phyloP scores from a whole-genome alignment of 1,140 invertebrate genomes.

The Heliothis subflexa region DNA sequence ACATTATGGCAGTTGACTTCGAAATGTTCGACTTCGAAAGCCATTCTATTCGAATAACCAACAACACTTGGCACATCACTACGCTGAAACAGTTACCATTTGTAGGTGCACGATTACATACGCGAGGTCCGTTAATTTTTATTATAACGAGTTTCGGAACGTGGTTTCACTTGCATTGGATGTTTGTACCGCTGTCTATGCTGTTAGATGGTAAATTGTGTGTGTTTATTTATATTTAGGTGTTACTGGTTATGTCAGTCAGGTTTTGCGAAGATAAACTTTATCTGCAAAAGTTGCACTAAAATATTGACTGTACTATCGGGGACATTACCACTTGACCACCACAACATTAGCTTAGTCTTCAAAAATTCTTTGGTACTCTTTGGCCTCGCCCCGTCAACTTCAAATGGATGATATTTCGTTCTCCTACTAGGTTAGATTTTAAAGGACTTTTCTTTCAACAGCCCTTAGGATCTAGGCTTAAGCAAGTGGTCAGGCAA shows the following conservation, averaged over 20 bases:
- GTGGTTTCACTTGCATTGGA: constrained; percentile 12
- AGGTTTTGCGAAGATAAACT: background rate
- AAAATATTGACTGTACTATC: background rate
- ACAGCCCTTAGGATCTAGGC: too few relatives aligned
- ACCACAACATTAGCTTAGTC: too few relatives aligned
- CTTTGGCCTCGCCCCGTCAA: too few relatives aligned
- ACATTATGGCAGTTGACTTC: background rate
- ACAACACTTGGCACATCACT: constrained; percentile 36
- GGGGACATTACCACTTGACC: too few relatives aligned
- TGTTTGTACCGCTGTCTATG: background rate
- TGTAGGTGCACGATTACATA: constrained; percentile 5
- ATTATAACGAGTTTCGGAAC: constrained; percentile 16
- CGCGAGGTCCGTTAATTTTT: constrained; percentile 36
- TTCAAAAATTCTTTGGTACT: too few relatives aligned
- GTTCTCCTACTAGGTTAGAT: too few relatives aligned
- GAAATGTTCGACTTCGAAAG: background rate
- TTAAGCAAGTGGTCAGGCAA: too few relatives aligned
- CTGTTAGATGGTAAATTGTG: background rate
- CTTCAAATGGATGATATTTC: too few relatives aligned
- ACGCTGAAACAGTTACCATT: constrained; percentile 18
- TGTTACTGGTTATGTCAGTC: background rate
- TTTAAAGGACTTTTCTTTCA: too few relatives aligned
- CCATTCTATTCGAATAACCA: background rate
- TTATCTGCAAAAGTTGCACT: background rate
- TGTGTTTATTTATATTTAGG: background rate